phyloP scores from a whole-genome alignment of 2,113 vertebrate genomes.

The Syngnathus typhle region DNA sequence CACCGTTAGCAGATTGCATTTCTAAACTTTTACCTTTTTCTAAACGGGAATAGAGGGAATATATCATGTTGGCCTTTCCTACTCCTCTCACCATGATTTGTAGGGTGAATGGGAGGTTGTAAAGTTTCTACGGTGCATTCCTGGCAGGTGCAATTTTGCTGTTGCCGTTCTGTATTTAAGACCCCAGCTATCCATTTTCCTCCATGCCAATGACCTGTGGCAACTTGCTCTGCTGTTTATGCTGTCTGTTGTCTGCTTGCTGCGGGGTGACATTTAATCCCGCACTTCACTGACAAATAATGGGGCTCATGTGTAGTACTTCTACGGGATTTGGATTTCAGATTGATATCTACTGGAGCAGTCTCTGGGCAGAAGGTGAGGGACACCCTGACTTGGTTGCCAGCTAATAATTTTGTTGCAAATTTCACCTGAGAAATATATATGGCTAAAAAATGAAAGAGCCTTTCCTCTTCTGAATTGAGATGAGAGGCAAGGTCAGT shows the following conservation, averaged over 20 bases:
- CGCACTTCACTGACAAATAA: slow-evolving; percentile 34
- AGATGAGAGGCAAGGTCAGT: neutral
- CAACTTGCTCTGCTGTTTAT: slow-evolving; percentile 38
- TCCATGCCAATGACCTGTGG: slow-evolving; percentile 23
- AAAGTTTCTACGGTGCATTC: slow-evolving; percentile 38
- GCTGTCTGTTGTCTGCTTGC: slow-evolving; percentile 22
- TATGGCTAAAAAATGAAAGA: no score
- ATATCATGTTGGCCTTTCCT: neutral
- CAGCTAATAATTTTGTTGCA: slow-evolving; percentile 29
- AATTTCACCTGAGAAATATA: slow-evolving; percentile 3
- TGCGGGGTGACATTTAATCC: slow-evolving; percentile 22
- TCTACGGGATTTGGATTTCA: slow-evolving; percentile 16
- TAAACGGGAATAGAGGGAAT: neutral
- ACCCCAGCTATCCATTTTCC: slow-evolving; percentile 48
- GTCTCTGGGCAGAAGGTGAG: no score
- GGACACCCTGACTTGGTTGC: no score
- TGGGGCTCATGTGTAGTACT: slow-evolving; percentile 14
- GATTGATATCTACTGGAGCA: neutral
- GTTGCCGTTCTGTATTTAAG: slow-evolving; percentile 30
- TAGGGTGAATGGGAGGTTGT: slow-evolving; percentile 31
- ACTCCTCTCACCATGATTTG: slow-evolving; percentile 26
- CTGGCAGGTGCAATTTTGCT: slow-evolving; percentile 50
- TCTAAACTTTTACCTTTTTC: neutral
- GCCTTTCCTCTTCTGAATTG: neutral
- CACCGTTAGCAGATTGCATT: neutral